Conservation (phyloP, 2,113 vertebrate genomes). For the Puma concolor region DNA sequence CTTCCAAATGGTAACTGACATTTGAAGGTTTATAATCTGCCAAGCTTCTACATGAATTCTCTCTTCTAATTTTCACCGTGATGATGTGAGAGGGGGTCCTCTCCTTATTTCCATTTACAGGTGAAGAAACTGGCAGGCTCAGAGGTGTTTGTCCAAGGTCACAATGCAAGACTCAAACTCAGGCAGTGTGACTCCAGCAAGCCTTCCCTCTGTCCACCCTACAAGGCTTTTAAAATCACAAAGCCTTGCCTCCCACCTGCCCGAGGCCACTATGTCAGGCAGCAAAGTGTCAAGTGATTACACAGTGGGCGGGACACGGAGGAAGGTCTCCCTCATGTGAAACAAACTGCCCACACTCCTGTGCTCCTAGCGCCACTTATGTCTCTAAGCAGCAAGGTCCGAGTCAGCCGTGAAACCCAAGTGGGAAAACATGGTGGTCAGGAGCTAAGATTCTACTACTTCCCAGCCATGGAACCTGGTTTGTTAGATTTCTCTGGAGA, state of each 20-base stretch:
- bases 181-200: background rate
- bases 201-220: background rate
- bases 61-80: background rate
- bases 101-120: background rate
- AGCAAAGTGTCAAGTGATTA: background rate
- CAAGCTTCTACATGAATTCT: slow-evolving; percentile 30
- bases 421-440: background rate
- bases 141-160: background rate
- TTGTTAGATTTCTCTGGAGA: background rate
- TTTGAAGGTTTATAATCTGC: slow-evolving; percentile 69
- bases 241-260: background rate
- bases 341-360: background rate
- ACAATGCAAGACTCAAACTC: background rate
- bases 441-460: background rate
- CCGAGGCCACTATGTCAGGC: fast-evolving
- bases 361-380: fast-evolving
- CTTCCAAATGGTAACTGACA: slow-evolving; percentile 77
- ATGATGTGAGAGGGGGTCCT: background rate
- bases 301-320: background rate
- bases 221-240: background rate
- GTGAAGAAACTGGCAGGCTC: slow-evolving; percentile 9
- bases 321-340: background rate
- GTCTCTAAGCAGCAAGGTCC: background rate
- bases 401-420: background rate
- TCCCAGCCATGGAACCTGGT: background rate